Evolutionary conservation across 2,113 vertebrate species (phyloP), one percentile per base, ranked within the genome.

Genomic region (Daboia siamensis): DNA sequence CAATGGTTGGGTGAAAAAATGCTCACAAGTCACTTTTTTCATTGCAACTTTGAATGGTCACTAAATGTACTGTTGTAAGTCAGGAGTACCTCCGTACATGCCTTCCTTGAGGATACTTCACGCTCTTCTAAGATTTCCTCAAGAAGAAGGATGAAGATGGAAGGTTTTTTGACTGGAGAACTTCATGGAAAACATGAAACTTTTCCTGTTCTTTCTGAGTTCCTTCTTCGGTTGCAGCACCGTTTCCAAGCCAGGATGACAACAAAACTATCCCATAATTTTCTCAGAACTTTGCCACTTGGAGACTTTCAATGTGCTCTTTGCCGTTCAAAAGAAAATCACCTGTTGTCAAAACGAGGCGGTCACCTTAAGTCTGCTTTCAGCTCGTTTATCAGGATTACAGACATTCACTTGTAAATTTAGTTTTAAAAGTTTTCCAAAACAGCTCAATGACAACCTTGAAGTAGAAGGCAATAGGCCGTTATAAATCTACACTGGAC

Each of bases 201-300:
- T 91, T 88, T 1, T 0, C 57, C 20, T 26, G 2, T 12, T 64
- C 44, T 57, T 12, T 74, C 59, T 13, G 33, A 87, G 1, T 20
- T 92, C 23, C 46, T 23, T 0, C 7, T 29, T 3, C 6, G 17
- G 29, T 74, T 46, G 17, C 80, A 0, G 74, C 17, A 24, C 85
- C 85, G 15, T 48, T 85, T 85, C 95, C 92, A 90, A 85, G 89
- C 93, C 94, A 93, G 33, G n/a, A 11, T 15, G 7, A 55, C 0
- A 23, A 26, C 23, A 24, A 57, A 80, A 39, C 52, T 1, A 1
- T 46, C 39, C 39, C 17, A 3, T 51, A 1, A 2, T 86, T 12
- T 21, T 84, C 54, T 59, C 7, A n/a, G 33, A 26, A n/a, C 33
- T 80, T 80, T 24, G 13, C 9, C 17, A 3, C 26, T 86, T 21